These are phyloP conservation scores for Myiagra hebetior DNA, from an alignment of 2,113 vertebrate species.

Conservation along the genomic window DNA sequence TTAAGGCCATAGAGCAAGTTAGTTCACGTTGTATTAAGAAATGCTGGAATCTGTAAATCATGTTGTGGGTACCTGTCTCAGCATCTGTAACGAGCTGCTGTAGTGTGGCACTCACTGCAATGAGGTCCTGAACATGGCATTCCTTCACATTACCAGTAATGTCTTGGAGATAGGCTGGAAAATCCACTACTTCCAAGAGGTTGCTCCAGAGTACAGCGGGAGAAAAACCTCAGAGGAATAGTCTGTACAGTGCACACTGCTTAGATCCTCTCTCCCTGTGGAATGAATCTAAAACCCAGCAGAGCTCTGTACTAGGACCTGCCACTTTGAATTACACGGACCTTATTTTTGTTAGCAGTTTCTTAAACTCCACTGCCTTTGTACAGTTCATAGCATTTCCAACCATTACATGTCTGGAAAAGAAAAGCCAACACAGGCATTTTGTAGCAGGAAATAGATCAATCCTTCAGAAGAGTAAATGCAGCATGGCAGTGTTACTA, in stretches of 20 bases:
- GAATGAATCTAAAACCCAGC: not conserved
- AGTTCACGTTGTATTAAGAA: not conserved
- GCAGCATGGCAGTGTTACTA: not conserved
- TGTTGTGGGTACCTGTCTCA: not conserved
- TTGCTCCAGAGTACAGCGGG: not conserved
- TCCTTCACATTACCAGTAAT: not conserved
- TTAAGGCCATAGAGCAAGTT: not conserved
- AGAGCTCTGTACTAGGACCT: not conserved
- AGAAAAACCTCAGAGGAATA: not conserved
- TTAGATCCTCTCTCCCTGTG: not conserved
- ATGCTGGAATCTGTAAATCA: not conserved
- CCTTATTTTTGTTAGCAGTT: not conserved
- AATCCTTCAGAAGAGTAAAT: not conserved
- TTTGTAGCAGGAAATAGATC: not conserved
- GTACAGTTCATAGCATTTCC: not conserved
- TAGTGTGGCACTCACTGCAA: not conserved
- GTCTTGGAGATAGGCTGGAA: not conserved
- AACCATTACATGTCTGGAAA: not conserved
- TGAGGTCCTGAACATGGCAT: not conserved
- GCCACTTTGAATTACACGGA: not conserved
- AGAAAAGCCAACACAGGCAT: not conserved
- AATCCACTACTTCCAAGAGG: not conserved
- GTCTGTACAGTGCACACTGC: not conserved
- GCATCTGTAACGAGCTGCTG: not conserved
- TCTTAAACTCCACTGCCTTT: not conserved